Evolutionary conservation across 2,797 vertebrate genomes (phyloP), one percentile per base, ranked within the genome.

Genomic region (Sorex maritimensis): DNA sequence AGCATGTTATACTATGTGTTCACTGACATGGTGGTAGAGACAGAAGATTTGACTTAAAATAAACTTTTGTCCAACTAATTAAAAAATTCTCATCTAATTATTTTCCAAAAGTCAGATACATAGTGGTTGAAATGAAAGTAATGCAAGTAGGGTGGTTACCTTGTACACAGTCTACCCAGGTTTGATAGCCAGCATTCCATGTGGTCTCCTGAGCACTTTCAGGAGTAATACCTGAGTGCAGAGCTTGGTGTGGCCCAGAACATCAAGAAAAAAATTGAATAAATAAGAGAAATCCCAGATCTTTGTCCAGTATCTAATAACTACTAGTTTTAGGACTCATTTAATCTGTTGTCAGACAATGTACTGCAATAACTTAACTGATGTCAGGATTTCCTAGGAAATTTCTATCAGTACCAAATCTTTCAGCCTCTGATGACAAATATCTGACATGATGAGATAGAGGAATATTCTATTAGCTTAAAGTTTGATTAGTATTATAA

Each of bases 241-340:
- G 49, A 52, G 49, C 49, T 52, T 11, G 49, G 49, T 52, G 49
- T 52, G 41, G 49, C 49, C 49, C 49, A 52, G 13, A 52, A 52
- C 49, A 52, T 2, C 6, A 52, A 52, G 10, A 14, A 52, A 52
- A 52, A 11, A 52, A 11, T 11, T 52, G 82, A 77, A 71, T 73
- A 90, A 93, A 79, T 75, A 77, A 81, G 30, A 23, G 30, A 68
- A 88, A 90, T 77, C 2, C 28, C 23, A 94, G 15, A 78, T 72
- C 41, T 23, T 85, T 77, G 28, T 13, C 58, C 7, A 52, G 38
- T 5, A 91, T 46, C 30, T 44, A 88, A 77, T n/a, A 77, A n/a
- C 4, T 85, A 6, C 9, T 13, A 84, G 26, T 67, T 58, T 15
- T 24, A 87, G 67, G 58, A 72, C 6, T 41, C 38, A 13, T 8